Percentiles rank a stretch among this genome's conserved stretches.
These are phyloP conservation scores for Bubo scandiacus DNA, from an alignment of 2,113 vertebrate species.

Conservation along the genomic window DNA sequence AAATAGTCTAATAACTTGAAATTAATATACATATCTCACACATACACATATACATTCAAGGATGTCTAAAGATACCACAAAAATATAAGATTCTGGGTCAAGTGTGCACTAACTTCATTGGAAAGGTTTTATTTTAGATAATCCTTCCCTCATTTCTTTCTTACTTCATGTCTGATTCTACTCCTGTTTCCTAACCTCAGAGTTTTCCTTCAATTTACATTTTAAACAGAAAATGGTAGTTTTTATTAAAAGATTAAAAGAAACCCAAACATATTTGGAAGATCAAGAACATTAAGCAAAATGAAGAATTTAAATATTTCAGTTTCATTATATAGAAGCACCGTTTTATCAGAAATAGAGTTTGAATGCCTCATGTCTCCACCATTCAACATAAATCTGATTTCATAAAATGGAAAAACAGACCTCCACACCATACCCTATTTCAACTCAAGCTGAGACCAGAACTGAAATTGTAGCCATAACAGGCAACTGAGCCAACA, in stretches of 20 bases:
- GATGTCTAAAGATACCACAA: not conserved
- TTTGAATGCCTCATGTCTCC: not conserved
- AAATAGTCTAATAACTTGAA: not conserved
- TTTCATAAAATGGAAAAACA: not conserved
- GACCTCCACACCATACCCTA: not conserved
- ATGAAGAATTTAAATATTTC: not conserved
- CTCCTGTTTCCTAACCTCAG: not conserved
- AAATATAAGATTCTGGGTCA: not conserved
- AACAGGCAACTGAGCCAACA: not conserved
- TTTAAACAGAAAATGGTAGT: not conserved
- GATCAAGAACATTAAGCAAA: not conserved
- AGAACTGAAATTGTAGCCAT: not conserved
- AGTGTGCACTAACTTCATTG: not conserved
- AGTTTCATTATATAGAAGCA: not conserved
- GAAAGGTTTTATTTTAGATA: not conserved
- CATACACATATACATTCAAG: not conserved
- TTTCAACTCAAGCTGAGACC: not conserved
- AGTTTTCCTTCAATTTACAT: not conserved
- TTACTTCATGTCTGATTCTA: not conserved
- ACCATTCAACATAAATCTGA: not conserved
- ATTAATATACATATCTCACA: not conserved
- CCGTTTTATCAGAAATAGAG: not conserved
- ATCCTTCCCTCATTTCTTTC: not conserved
- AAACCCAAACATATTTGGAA: not conserved
- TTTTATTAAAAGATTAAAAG: not conserved